These are phyloP conservation scores for Kryphioiulus occultus DNA, from an alignment of 2,888 invertebrate genomes.

Conservation along the genomic window DNA sequence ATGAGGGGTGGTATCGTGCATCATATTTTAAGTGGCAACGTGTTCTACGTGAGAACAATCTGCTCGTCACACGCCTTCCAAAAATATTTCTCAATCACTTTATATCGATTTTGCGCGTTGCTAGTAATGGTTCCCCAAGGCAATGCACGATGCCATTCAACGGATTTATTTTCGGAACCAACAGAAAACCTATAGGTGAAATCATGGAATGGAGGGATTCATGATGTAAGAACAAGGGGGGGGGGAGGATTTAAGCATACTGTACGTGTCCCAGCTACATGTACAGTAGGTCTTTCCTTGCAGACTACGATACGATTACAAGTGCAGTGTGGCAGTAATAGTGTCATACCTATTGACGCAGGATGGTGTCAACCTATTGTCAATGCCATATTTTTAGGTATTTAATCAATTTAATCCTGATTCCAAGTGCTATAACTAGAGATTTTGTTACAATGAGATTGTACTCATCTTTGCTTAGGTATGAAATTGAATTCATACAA, in stretches of 20 bases:
- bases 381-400: not conserved
- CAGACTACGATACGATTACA: not conserved
- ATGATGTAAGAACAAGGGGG: constrained; percentile 21
- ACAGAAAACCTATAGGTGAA: not conserved
- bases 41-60: not conserved
- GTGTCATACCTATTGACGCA: not conserved
- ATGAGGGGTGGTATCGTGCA: not conserved
- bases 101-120: constrained; percentile 8
- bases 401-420: not conserved
- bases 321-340: not conserved
- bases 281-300: too few relatives aligned
- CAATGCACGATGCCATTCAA: not conserved
- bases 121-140: not conserved
- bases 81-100: constrained; percentile 18
- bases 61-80: not conserved
- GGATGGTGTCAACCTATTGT: not conserved
- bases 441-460: not conserved
- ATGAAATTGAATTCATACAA: not conserved
- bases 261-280: not conserved
- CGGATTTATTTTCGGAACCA: constrained; percentile 13
- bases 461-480: not conserved
- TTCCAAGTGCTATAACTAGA: not conserved
- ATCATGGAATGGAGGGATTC: constrained; percentile 22
- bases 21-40: not conserved
- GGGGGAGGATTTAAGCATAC: not conserved